These are phyloP conservation scores for Regulus satrapa DNA, from an alignment of 2,113 vertebrate species.

Conservation along the genomic window DNA sequence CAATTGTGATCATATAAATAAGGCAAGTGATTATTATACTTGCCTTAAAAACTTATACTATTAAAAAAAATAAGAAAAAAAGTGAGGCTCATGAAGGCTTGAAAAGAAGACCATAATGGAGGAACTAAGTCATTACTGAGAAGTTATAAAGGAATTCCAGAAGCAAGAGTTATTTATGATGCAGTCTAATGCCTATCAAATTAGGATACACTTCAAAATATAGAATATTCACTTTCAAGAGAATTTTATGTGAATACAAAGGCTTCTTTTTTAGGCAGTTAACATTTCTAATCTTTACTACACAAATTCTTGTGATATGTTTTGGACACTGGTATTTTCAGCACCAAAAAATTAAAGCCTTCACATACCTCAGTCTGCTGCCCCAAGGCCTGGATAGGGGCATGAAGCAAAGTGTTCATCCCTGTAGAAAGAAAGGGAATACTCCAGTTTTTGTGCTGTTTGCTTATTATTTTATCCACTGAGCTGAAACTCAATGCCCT, in stretches of 20 bases:
- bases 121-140: not conserved
- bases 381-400: slow-evolving; percentile 70
- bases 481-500: not conserved
- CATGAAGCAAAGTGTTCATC: slow-evolving; percentile 78
- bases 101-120: not conserved
- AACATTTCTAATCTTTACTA: not conserved
- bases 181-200: not conserved
- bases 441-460: not conserved
- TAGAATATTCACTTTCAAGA: not conserved
- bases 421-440: slow-evolving; percentile 54
- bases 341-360: not conserved
- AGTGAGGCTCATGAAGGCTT: not conserved
- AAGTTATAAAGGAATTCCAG: not conserved
- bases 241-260: not conserved
- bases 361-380: slow-evolving; percentile 71
- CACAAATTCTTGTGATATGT: not conserved
- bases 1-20: not conserved
- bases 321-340: not conserved
- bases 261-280: not conserved
- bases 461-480: not conserved
- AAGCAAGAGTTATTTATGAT: not conserved
- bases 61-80: not conserved
- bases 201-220: not conserved
- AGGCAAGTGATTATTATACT: not conserved
- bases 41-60: not conserved